Evolutionary conservation across 2,113 vertebrate genomes (phyloP).

Genomic region (Shinisaurus crocodilurus): DNA sequence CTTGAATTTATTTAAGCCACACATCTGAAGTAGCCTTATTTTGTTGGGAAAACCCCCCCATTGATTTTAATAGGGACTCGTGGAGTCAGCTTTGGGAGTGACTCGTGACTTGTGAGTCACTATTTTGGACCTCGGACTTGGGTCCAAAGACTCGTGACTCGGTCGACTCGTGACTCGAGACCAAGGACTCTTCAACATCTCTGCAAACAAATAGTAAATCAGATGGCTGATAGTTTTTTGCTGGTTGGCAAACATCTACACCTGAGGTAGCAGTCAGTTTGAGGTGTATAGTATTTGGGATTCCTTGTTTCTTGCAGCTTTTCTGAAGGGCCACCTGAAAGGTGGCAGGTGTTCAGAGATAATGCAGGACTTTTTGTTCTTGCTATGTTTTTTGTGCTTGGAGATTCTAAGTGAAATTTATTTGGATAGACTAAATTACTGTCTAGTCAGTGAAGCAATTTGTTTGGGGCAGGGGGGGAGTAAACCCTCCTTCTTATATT

Average conservation of each 20-base stretch:
- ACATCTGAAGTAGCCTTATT: too few relatives aligned
- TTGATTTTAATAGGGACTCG: too few relatives aligned
- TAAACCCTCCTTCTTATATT: not conserved
- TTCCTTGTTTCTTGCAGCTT: slow-evolving; percentile 7
- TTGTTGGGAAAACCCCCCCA: too few relatives aligned
- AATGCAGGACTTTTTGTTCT: not conserved
- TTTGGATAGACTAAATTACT: not conserved
- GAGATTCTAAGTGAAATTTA: not conserved
- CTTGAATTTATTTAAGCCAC: too few relatives aligned
- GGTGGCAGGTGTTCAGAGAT: not conserved
- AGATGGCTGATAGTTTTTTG: not conserved
- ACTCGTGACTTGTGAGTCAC: too few relatives aligned
- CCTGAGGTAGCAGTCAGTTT: slow-evolving; percentile 10
- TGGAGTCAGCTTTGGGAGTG: too few relatives aligned
- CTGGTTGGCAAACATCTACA: not conserved
- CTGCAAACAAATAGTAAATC: not conserved
- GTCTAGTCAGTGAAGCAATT: not conserved
- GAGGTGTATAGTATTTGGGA: slow-evolving; percentile 4
- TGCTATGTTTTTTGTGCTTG: not conserved
- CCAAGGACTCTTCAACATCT: too few relatives aligned
- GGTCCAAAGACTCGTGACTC: too few relatives aligned
- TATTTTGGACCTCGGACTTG: too few relatives aligned
- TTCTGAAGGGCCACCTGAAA: not conserved
- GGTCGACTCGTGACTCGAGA: too few relatives aligned
- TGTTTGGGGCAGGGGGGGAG: not conserved